Evolutionary conservation across 2,797 vertebrate genomes (phyloP).

Genomic region (Florisuga fusca): DNA sequence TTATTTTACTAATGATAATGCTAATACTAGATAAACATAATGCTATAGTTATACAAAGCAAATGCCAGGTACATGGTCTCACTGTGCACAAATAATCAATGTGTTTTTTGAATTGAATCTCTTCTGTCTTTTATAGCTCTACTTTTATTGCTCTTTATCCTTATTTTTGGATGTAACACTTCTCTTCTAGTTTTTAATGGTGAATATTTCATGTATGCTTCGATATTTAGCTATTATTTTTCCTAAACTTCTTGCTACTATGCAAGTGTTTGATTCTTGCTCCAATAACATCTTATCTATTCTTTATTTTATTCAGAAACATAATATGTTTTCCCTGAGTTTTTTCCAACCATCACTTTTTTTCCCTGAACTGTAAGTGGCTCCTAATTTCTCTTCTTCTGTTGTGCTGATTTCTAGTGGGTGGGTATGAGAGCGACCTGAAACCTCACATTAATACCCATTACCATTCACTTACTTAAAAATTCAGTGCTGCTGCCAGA

Average conservation of each 20-base stretch:
- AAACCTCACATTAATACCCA: background rate
- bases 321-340: background rate
- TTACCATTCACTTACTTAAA: background rate
- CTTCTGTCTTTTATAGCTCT: background rate
- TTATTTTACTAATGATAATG: background rate
- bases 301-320: background rate
- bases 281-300: background rate
- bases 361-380: background rate
- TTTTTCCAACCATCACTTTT: background rate
- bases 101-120: conserved; percentile 24
- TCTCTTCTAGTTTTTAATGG: conserved; percentile 48
- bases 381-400: conserved; percentile 44
- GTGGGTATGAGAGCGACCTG: background rate
- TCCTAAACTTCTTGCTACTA: background rate
- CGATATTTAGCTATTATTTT: background rate
- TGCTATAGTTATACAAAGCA: conserved; percentile 9
- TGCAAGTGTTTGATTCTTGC: background rate
- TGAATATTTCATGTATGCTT: background rate
- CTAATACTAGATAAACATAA: conserved; percentile 25
- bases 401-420: conserved; percentile 44
- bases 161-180: conserved; percentile 5
- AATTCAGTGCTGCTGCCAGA: background rate
- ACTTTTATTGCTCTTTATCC: background rate
- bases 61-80: conserved; percentile 26
- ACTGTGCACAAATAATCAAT: background rate